Evolutionary conservation across 2,888 invertebrate genomes (phyloP), one percentile per base, ranked within the genome.

Genomic region (Dascillus cervinus): DNA sequence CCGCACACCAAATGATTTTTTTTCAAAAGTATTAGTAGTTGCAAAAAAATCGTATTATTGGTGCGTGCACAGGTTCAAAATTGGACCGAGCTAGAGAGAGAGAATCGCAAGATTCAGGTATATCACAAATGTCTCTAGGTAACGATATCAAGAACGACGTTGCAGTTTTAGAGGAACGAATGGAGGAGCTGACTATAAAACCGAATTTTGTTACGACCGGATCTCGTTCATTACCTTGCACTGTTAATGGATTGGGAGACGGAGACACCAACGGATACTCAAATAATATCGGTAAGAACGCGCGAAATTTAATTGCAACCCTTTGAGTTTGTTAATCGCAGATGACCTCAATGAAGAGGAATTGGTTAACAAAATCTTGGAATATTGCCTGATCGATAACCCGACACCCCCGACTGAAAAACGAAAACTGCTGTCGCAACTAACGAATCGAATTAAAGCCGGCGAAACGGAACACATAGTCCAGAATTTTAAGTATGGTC

Each of bases 51-150:
- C 14, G 4, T 19, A 14, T 8, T 28, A 25, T 23, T 19, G 10
- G n/a, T 31, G 25, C 10, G 20, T 24, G 45, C 42, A 29, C 39
- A 53, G 61, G 60, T 36, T 50, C 60, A 51, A 66, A 74, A 49
- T 61, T 75, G 44, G 65, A 66, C 40, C 55, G 63, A 34, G 74
- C 74, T 66, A 74, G 77, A 61, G 79, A 67, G 47, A 81, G 80
- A 47, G 82, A 83, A 10, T 88, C 87, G 43, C 87, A 89, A 57
- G 90, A 90, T 60, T 87, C 87, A 4, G 90, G 90, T 3, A 90
- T 90, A 52, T 84, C 85, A 42, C 88, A 89, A 64, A 84, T 86
- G 81, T 82, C 81, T 0, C 71, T 66, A 11, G 67, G 66, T 22
- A 62, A 64, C 32, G 71, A 71, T 49, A 59, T 69, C 23, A 62